Base-by-base conservation (phyloP, 1,140 invertebrate species). In the Ceratosolen solmsi region DNA sequence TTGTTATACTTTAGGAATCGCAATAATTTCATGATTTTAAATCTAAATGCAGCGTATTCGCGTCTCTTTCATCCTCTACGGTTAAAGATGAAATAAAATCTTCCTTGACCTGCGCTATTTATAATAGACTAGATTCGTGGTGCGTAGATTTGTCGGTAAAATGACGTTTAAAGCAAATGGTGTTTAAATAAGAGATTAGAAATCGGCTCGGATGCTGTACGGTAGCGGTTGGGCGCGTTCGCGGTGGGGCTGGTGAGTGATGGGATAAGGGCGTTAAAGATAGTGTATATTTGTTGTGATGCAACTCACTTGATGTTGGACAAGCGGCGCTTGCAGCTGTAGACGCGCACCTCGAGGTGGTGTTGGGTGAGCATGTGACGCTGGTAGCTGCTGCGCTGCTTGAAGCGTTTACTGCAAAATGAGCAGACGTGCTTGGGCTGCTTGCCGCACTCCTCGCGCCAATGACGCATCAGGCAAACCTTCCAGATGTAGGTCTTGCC, bases 331-430 rank as follows among this genome's bases (percentile, higher is more conserved):
- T 56, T 33, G 27, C 82, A 68, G 27, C 77, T 27, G 63, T 83
- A 83, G 72, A 83, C 46, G 0, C 82, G 70, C 5, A n/a, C 63
- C 22, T 83, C 56, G 22, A 38, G 17, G 17, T 80, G 20, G 33
- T 88, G 86, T 33, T 87, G 82, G 0, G 71, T 85, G 1, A 80
- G 82, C 38, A 88, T 63, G 58, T 87, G 87, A 30, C 84, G 84
- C 36, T 84, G 84, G 30, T 79, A 88, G 49, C 88, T 90, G 86
- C 82, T 87, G 56, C 91, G 90, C 80, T 92, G 91, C 80, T 92
- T 93, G 88, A 94, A 93, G 79, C 89, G 84, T 79, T 88, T 90
- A 46, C 87, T 87, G 84, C 92, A 92, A 80, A 86, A 89, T 73
- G 41, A 79, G 84, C 91, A 92, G 38, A 84, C 86, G 85, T 90